Conservation (phyloP, 2,113 vertebrate genomes). For the Tychaedon coryphoeus region DNA sequence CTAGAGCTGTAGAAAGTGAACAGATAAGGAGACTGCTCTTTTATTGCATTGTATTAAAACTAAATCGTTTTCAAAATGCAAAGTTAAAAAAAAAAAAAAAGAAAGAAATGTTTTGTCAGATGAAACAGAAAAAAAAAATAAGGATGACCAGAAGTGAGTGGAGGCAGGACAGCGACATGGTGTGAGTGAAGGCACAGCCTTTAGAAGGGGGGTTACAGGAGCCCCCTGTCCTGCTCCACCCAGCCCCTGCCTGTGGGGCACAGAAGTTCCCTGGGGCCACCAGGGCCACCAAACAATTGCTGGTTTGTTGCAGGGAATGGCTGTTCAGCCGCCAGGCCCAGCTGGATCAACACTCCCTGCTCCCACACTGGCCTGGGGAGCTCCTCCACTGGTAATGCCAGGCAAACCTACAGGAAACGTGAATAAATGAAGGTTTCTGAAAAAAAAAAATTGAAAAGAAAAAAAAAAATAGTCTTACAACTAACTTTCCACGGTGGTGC, state of each 20-base stretch:
- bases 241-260: neutral
- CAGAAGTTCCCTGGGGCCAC: neutral
- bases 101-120: neutral
- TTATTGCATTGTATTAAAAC: neutral
- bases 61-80: neutral
- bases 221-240: neutral
- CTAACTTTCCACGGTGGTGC: neutral
- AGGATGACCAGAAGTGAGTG: rapidly evolving
- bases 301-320: neutral
- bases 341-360: constrained; percentile 13
- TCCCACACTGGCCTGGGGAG: constrained; percentile 25
- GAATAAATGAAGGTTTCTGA: neutral
- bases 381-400: rapidly evolving
- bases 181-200: rapidly evolving
- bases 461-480: neutral
- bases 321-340: neutral
- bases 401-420: neutral
- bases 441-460: too few species aligned
- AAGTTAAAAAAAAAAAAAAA: neutral
- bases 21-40: neutral
- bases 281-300: neutral
- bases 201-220: neutral
- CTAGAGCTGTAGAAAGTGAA: neutral
- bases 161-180: neutral
- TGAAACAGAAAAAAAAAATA: neutral